phyloP scores from a whole-genome alignment of 2,113 vertebrate genomes.

The Chaetura pelagica region DNA sequence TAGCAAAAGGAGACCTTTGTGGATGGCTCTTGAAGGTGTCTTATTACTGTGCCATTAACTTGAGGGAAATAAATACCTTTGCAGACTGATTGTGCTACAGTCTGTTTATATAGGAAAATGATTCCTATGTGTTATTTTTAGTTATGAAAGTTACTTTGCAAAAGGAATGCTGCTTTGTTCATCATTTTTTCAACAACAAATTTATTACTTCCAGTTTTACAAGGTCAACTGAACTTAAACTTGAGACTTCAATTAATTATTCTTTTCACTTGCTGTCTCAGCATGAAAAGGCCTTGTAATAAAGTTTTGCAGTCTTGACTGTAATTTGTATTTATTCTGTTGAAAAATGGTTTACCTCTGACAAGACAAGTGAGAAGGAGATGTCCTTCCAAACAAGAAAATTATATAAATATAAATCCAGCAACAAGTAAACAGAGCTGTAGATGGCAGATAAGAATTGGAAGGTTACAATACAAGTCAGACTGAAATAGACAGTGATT shows the following conservation, averaged over 20 bases:
- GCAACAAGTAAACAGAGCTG: not conserved
- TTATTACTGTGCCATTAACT: not conserved
- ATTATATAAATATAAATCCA: not conserved
- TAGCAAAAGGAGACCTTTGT: not conserved
- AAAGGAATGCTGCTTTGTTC: not conserved
- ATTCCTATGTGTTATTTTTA: not conserved
- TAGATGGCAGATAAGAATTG: not conserved
- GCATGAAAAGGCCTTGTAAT: not conserved
- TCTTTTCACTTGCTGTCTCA: not conserved
- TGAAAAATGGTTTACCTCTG: not conserved
- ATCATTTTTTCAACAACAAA: not conserved
- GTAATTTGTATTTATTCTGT: constrained; percentile 17
- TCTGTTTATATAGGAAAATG: not conserved
- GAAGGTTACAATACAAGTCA: not conserved
- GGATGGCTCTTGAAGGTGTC: not conserved
- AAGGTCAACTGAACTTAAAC: constrained; percentile 13
- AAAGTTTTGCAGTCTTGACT: not conserved
- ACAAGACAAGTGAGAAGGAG: not conserved
- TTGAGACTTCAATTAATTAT: not conserved
- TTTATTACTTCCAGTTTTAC: constrained; percentile 1
- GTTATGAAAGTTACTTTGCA: not conserved
- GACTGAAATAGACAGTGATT: not conserved
- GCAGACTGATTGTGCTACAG: not conserved
- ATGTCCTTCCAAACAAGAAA: not conserved
- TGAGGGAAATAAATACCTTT: not conserved